phyloP scores from a whole-genome alignment of 1,140 invertebrate genomes.

The Coenobita brevimanus region DNA sequence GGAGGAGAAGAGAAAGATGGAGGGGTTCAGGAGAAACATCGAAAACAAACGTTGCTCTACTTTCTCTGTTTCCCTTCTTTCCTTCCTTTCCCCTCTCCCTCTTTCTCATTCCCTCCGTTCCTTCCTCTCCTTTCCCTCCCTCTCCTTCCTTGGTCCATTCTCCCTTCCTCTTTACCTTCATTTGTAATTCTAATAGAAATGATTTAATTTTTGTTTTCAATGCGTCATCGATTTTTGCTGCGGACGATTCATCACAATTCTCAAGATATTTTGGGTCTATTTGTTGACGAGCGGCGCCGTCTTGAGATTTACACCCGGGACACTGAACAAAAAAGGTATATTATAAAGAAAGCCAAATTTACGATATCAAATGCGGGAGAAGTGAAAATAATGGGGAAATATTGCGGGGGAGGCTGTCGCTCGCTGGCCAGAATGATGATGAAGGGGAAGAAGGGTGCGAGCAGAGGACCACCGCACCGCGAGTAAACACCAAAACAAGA shows the following conservation, averaged over 20 bases:
- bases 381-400: background rate
- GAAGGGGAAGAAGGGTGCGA: no score
- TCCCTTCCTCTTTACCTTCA: conserved; percentile 5
- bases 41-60: background rate
- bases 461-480: no score
- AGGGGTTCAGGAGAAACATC: background rate
- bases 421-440: no score
- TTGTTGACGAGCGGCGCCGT: background rate
- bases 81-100: background rate
- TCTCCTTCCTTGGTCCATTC: background rate
- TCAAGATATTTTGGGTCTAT: background rate
- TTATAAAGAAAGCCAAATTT: background rate
- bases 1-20: background rate
- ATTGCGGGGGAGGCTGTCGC: background rate
- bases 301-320: no score
- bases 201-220: conserved; percentile 51
- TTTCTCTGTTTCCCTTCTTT: background rate
- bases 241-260: conserved; percentile 8
- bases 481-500: no score
- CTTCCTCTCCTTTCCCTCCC: background rate
- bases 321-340: no score
- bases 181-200: conserved; percentile 52
- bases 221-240: conserved; percentile 24
- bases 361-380: background rate
- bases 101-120: background rate